phyloP scores from a whole-genome alignment of 1,140 invertebrate genomes.

The Lasioglossum baleicum region DNA sequence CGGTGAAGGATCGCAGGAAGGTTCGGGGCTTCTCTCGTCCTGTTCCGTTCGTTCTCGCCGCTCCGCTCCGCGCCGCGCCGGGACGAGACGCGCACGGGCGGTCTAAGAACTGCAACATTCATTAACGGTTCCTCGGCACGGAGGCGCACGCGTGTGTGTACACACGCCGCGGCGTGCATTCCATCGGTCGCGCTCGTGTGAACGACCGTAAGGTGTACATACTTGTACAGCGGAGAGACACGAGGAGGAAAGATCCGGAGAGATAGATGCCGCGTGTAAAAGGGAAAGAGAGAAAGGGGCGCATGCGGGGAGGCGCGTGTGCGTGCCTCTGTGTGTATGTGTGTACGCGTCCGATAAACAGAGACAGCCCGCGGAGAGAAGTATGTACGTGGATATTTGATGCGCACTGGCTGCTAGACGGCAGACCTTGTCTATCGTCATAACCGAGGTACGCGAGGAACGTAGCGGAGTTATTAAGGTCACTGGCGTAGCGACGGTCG shows the following conservation, averaged over 20 bases:
- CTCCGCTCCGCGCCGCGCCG: slow-evolving; percentile 2
- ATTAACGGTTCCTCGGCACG: slow-evolving; percentile 75
- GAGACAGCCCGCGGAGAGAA: background rate
- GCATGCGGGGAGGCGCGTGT: background rate
- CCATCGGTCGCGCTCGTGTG: slow-evolving; percentile 54
- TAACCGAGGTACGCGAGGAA: slow-evolving; percentile 69
- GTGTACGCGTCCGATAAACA: slow-evolving; percentile 13
- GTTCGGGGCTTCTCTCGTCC: slow-evolving; percentile 13
- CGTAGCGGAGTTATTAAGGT: slow-evolving; percentile 74
- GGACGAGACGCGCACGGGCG: slow-evolving; percentile 38
- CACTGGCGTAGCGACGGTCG: slow-evolving; percentile 68
- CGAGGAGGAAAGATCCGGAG: slow-evolving; percentile 42
- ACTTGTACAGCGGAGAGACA: slow-evolving; percentile 33
- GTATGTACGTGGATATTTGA: slow-evolving; percentile 59
- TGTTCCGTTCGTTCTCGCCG: slow-evolving; percentile 15
- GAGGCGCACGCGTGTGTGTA: slow-evolving; percentile 58
- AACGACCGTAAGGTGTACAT: slow-evolving; percentile 58
- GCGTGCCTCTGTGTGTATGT: no score
- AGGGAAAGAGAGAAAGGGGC: slow-evolving; percentile 31
- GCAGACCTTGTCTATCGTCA: slow-evolving; percentile 73
- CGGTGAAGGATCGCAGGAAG: slow-evolving; percentile 6
- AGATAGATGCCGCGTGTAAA: slow-evolving; percentile 43
- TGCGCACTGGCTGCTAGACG: slow-evolving; percentile 67
- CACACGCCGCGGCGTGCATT: slow-evolving; percentile 37
- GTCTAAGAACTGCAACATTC: slow-evolving; percentile 71